Conservation (phyloP, 2,113 vertebrate genomes). For the Chrysochloris asiatica region DNA sequence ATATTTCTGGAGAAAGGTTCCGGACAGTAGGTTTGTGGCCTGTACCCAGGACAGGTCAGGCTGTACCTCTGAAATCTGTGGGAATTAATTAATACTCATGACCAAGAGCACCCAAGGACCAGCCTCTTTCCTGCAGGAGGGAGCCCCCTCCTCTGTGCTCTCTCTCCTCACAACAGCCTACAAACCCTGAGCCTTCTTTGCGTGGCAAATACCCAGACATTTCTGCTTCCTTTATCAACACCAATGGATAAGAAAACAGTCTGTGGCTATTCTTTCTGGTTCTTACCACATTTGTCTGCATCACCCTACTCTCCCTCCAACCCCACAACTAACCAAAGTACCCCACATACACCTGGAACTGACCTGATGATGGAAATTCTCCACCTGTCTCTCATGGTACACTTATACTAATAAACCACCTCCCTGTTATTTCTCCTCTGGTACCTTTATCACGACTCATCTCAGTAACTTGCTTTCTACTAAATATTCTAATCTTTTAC, state of each 20-base stretch:
- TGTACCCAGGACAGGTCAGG: not conserved
- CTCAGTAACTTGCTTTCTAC: not conserved
- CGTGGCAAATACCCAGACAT: not conserved
- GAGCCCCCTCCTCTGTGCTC: fast-evolving
- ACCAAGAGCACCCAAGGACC: not conserved
- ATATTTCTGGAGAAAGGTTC: not conserved
- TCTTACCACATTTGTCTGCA: not conserved
- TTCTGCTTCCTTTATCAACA: not conserved
- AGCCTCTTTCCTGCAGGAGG: not conserved
- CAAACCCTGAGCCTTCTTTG: not conserved
- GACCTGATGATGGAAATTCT: not conserved
- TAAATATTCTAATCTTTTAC: not conserved
- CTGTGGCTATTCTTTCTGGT: not conserved
- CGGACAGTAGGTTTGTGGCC: not conserved
- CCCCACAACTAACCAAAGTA: not conserved
- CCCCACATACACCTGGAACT: fast-evolving
- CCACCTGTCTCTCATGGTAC: fast-evolving
- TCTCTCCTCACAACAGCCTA: fast-evolving
- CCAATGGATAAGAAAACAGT: not conserved
- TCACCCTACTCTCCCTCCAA: not conserved
- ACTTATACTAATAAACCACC: not conserved
- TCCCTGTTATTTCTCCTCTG: not conserved
- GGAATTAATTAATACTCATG: not conserved
- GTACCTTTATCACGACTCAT: not conserved
- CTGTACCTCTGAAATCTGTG: not conserved